Evolutionary conservation across 2,888 invertebrate species (phyloP).

Genomic region (Campaea margaritaria): DNA sequence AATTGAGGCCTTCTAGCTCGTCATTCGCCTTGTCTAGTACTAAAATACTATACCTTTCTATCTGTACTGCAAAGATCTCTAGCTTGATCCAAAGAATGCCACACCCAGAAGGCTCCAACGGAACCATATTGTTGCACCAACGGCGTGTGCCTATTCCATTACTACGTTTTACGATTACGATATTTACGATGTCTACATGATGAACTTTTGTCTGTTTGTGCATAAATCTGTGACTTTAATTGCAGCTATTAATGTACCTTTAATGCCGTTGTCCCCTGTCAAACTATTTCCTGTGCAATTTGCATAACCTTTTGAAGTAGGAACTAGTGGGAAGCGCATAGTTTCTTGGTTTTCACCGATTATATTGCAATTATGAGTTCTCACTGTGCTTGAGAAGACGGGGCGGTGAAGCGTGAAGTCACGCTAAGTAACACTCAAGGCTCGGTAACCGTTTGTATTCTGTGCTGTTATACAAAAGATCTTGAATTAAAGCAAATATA

Average conservation of each 20-base stretch:
- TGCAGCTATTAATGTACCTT: neutral
- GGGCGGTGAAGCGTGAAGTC: constrained; percentile 37
- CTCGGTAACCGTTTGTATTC: constrained; percentile 10
- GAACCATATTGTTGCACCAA: too few species aligned
- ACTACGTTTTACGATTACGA: too few species aligned
- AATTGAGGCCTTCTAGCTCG: too few species aligned
- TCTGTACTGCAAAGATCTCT: too few species aligned
- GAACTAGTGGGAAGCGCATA: constrained; percentile 36
- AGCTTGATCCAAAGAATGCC: too few species aligned
- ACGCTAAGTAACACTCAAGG: constrained; percentile 30
- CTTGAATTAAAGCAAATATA: constrained; percentile 7
- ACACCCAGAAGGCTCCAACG: too few species aligned
- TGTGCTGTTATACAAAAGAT: constrained; percentile 32
- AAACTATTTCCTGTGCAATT: constrained; percentile 21
- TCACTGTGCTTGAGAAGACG: constrained; percentile 35
- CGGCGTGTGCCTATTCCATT: too few species aligned
- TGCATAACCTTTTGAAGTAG: constrained; percentile 31
- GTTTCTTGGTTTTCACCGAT: constrained; percentile 42
- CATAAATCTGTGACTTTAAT: neutral
- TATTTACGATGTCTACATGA: too few species aligned
- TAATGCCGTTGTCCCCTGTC: neutral
- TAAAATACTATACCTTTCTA: too few species aligned
- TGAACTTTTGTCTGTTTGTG: too few species aligned
- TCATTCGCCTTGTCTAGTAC: too few species aligned
- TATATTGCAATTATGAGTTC: constrained; percentile 41